Percentiles rank a stretch among this genome's conserved stretches.
phyloP scores from a whole-genome alignment of 2,797 vertebrate genomes.

The Rhynchonycteris naso region DNA sequence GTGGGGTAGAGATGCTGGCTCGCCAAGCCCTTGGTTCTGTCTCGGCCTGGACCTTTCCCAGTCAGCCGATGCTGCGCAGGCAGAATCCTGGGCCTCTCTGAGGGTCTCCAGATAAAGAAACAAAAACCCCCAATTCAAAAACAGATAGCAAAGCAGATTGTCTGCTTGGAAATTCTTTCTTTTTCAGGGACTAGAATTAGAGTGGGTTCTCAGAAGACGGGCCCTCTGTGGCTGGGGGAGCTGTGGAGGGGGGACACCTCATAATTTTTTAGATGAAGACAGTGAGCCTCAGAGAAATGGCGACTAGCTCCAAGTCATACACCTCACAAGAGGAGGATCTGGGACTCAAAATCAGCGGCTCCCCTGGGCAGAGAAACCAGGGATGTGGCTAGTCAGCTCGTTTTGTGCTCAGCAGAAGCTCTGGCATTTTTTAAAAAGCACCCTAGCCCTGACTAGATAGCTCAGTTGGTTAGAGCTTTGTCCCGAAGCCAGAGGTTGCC shows the following conservation, averaged over 20 bases:
- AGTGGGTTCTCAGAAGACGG: background rate
- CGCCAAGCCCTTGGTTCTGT: background rate
- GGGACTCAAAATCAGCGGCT: background rate
- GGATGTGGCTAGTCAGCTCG: background rate
- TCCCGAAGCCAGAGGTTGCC: too few species aligned
- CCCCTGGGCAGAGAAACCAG: background rate
- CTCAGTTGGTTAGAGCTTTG: too few species aligned
- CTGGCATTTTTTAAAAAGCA: background rate
- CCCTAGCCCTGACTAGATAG: too few species aligned
- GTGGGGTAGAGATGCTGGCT: rapidly evolving
- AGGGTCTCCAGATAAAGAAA: background rate
- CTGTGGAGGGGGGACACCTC: background rate
- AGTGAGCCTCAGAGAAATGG: background rate
- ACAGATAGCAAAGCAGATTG: too few species aligned
- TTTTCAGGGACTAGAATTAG: background rate
- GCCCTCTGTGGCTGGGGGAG: background rate
- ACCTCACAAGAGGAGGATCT: background rate
- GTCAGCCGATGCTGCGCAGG: background rate
- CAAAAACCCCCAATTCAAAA: background rate
- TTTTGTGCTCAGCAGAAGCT: background rate
- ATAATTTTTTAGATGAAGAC: background rate
- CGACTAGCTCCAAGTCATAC: background rate
- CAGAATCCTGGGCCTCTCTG: background rate
- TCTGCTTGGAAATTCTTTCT: background rate
- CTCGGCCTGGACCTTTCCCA: background rate